These are phyloP conservation scores for Oncorhynchus keta DNA, from an alignment of 2,113 vertebrate genomes.

Conservation along the genomic window DNA sequence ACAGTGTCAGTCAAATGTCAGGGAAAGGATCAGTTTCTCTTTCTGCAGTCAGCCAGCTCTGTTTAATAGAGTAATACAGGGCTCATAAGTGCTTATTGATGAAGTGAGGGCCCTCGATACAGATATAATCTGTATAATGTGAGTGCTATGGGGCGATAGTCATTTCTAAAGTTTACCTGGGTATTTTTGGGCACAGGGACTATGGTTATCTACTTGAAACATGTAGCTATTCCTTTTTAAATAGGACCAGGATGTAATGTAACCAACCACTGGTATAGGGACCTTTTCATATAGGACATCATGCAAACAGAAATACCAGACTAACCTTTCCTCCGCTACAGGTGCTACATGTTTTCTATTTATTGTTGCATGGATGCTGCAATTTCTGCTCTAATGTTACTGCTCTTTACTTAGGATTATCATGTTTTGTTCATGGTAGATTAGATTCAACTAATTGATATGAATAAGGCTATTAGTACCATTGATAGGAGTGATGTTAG, in stretches of 20 bases:
- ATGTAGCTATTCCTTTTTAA: too few species aligned
- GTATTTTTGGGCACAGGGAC: too few species aligned
- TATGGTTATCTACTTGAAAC: too few species aligned
- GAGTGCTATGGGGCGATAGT: too few species aligned
- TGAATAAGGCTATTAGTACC: constrained; percentile 1
- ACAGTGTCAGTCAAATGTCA: constrained; percentile 13
- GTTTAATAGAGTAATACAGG: neutral
- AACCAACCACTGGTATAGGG: neutral
- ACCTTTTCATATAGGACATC: neutral
- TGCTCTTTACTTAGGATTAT: neutral
- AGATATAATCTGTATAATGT: constrained; percentile 29
- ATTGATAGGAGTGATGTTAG: constrained; percentile 2
- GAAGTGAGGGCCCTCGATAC: constrained; percentile 2
- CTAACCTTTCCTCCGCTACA: neutral
- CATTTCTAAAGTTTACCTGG: too few species aligned
- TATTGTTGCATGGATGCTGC: neutral
- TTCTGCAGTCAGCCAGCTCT: neutral
- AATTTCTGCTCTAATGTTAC: neutral
- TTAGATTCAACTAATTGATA: neutral
- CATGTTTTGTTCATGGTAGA: neutral
- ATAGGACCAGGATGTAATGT: too few species aligned
- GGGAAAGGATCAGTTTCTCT: constrained; percentile 10
- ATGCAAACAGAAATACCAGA: neutral
- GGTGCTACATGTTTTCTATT: neutral
- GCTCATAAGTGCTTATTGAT: constrained; percentile 56